Base-by-base conservation (phyloP, 2,113 vertebrate genomes). In the Nesoenas mayeri region DNA sequence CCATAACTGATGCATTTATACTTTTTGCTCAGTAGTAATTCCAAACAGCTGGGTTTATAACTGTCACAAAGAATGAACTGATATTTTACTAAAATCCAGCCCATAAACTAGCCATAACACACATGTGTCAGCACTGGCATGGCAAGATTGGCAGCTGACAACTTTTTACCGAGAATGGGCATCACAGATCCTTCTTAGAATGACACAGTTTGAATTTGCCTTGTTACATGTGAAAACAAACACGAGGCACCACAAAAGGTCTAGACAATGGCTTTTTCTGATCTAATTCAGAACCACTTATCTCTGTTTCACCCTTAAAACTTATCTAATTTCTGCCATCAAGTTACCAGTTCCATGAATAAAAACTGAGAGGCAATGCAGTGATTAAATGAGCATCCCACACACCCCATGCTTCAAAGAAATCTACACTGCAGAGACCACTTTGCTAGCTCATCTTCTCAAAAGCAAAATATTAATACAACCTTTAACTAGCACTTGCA, bases 81-180 rank as follows among this genome's bases (percentile, higher is more conserved):
- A 25, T 36, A 19, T 48, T 50, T 66, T 24, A 17, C n/a, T 53
- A 62, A 42, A 74, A 19, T 28, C 31, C 71, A 62, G 77, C 42
- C 71, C 42, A 36, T 0, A 71, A 24, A 8, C 3, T 34, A n/a
- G 32, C n/a, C 13, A 22, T 0, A 34, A 4, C 17, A 62, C 1
- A 2, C 2, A 36, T 36, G 7, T 5, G 48, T 10, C 70, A 58
- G 53, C 47, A 53, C 48, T 12, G 32, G 11, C 14, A 7, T 2
- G 21, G n/a, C 73, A 62, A 14, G 24, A 50, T 16, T 0, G 9
- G 26, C 42, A 47, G 25, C 32, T 51, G 66, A 44, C 69, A 61
- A 4, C 32, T 36, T 54, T 28, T 21, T 15, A n/a, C 28, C 18
- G 32, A 7, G 17, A 32, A 17, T 3, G 19, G 60, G 25, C 29